These are phyloP conservation scores for Silurus lanzhouensis DNA, from an alignment of 2,797 vertebrate genomes.

Conservation along the genomic window DNA sequence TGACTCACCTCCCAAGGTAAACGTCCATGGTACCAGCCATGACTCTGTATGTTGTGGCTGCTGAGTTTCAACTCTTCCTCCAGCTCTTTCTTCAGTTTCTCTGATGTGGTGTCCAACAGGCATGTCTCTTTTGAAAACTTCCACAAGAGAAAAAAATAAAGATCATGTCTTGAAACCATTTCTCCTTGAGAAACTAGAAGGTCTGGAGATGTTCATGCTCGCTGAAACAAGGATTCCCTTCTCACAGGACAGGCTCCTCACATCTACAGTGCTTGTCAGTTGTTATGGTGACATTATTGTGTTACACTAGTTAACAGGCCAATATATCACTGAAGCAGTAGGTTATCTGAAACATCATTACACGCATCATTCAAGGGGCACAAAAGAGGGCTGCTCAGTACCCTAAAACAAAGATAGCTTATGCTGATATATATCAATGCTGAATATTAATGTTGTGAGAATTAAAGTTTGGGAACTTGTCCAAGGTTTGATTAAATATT, in stretches of 20 bases:
- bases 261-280: constrained; percentile 59
- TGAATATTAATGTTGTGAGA: constrained; percentile 40
- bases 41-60: constrained; percentile 83
- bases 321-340: constrained; percentile 44
- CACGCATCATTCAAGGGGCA: constrained; percentile 18
- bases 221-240: constrained; percentile 49
- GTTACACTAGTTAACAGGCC: constrained; percentile 34
- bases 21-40: constrained; percentile 90
- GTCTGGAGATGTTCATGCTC: constrained; percentile 9
- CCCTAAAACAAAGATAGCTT: not conserved
- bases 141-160: constrained; percentile 30
- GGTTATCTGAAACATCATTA: constrained; percentile 32
- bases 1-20: constrained; percentile 86
- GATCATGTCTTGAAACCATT: constrained; percentile 26
- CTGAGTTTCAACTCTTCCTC: constrained; percentile 90
- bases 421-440: constrained; percentile 34
- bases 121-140: constrained; percentile 93
- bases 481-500: constrained; percentile 28
- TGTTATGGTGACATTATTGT: constrained; percentile 63
- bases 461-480: constrained; percentile 42
- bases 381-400: constrained; percentile 18
- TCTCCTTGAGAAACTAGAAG: constrained; percentile 3
- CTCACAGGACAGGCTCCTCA: constrained; percentile 56
- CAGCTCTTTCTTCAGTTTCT: constrained; percentile 86
- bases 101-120: constrained; percentile 82